Evolutionary conservation across 2,797 vertebrate species (phyloP).

Genomic region (Scolopax rusticola): DNA sequence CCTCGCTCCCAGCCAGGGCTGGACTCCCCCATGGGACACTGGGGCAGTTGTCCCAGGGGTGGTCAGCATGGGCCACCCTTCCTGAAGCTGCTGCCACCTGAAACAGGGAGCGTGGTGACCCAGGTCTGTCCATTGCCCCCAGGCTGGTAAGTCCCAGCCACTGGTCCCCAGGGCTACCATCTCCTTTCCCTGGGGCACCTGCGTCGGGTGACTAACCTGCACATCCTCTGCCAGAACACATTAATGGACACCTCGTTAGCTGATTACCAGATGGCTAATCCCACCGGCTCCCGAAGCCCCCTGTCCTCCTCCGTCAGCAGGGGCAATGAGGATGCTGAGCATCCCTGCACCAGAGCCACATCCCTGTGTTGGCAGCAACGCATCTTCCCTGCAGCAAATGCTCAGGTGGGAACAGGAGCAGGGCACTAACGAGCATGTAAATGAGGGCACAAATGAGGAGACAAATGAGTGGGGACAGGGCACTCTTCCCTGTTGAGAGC

Average conservation of each 20-base stretch:
- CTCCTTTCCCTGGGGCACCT: background rate
- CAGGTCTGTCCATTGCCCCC: background rate
- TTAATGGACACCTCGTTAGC: background rate
- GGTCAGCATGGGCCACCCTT: too few species aligned
- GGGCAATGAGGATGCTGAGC: background rate
- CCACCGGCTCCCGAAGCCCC: background rate
- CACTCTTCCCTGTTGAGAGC: rapidly evolving
- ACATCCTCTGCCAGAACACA: background rate
- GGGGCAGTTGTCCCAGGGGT: too few species aligned
- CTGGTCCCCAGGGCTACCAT: background rate
- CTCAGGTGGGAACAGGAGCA: background rate
- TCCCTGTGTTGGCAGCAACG: rapidly evolving
- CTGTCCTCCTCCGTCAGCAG: background rate
- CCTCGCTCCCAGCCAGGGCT: background rate
- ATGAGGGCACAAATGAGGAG: background rate
- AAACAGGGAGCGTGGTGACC: background rate
- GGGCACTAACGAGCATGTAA: background rate
- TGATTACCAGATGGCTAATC: background rate
- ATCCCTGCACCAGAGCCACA: background rate
- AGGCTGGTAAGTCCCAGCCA: rapidly evolving
- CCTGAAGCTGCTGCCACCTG: background rate
- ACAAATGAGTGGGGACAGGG: too few species aligned
- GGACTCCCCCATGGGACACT: background rate
- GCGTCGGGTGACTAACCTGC: background rate
- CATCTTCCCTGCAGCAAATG: background rate